Evolutionary conservation across 2,888 invertebrate genomes (phyloP), one percentile per base, ranked within the genome.

Genomic region (Metopia argyrocephala): DNA sequence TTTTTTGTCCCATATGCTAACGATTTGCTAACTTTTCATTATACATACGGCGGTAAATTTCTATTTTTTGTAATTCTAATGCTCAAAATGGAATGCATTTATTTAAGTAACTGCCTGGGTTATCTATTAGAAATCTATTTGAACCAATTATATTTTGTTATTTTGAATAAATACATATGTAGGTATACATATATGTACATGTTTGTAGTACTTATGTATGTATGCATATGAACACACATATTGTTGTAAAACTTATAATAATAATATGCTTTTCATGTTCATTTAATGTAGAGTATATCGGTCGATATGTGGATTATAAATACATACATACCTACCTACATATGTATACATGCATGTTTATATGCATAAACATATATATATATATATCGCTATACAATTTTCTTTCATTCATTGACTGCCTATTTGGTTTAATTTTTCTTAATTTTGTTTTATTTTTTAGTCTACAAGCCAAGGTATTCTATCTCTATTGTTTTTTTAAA

Each of bases 71-170:
- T n/a, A n/a, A n/a, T n/a, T n/a, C n/a, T n/a, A n/a, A n/a, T n/a
- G n/a, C n/a, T n/a, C n/a, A n/a, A n/a, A n/a, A n/a, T n/a, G 7
- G 45, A 74, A 31, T 38, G 1, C 15, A 66, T 27, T 38, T 5
- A 0, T 66, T 74, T 50, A 50, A 59, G 5, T 20, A 20, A 12
- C 65, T 66, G 65, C 23, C 1, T 7, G 2, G 18, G 9, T 66
- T 38, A 50, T 57, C 21, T 38, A 74, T 74, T 66, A 71, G 23
- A 61, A 15, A 65, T 66, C 45, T 27, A 66, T 65, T 71, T 54
- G 61, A 70, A 66, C 71, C 61, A 78, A 71, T 78, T 78, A 50
- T 65, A 78, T 61, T 74, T 69, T 52, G 25, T 52, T 70, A 50
- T 70, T 61, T 70, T 52, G 38, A 70, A 71, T 62, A 65, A 66